Conservation (phyloP, 2,113 vertebrate species). For the Columba livia region DNA sequence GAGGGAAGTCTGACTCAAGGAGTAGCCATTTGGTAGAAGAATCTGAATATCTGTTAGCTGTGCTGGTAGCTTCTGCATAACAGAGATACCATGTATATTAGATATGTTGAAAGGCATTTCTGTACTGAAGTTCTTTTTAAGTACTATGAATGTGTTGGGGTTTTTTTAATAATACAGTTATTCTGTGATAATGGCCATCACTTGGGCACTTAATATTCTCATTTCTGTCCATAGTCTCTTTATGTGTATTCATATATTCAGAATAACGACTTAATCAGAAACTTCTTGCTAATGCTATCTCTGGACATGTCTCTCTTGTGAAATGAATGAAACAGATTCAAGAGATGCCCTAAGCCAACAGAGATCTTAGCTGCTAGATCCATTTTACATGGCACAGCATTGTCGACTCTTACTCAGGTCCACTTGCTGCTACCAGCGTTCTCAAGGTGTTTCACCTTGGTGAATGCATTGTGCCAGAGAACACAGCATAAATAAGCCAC, state of each 20-base stretch:
- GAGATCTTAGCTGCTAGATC: not conserved
- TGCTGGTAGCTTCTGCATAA: not conserved
- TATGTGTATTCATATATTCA: not conserved
- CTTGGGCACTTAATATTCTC: not conserved
- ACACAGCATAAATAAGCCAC: not conserved
- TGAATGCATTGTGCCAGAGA: not conserved
- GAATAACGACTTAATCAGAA: not conserved
- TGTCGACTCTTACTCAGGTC: not conserved
- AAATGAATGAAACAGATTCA: not conserved
- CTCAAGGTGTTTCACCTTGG: not conserved
- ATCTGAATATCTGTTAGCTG: not conserved
- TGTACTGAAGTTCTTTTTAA: not conserved
- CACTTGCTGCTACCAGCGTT: not conserved
- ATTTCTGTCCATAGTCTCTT: not conserved
- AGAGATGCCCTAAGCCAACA: not conserved
- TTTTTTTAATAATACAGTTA: not conserved
- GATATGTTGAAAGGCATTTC: not conserved
- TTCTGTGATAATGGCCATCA: not conserved
- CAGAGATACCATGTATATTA: not conserved
- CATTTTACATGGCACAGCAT: not conserved
- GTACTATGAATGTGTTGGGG: not conserved
- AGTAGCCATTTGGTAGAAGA: not conserved
- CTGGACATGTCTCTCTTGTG: not conserved
- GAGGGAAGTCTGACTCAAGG: not conserved
- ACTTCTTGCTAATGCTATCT: not conserved